Conservation (phyloP, 1,140 invertebrate species). For the Glossosoma conforme region DNA sequence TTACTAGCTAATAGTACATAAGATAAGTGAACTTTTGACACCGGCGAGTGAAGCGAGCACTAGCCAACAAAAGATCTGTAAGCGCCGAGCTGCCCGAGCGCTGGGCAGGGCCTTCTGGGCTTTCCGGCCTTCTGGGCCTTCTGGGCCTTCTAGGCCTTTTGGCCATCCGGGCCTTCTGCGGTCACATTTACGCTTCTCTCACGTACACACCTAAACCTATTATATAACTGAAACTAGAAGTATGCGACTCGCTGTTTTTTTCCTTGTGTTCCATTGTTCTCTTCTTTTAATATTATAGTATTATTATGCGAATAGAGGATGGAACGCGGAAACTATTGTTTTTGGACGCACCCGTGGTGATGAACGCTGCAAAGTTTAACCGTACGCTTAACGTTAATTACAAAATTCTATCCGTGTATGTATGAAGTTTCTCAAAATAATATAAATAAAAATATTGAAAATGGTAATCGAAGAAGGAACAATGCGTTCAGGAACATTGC, state of each 20-base stretch:
- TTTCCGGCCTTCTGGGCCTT: not conserved
- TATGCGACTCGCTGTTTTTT: not conserved
- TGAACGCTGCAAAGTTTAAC: no score
- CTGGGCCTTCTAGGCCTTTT: not conserved
- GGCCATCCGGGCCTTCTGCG: not conserved
- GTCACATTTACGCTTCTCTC: not conserved
- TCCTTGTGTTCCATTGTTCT: not conserved
- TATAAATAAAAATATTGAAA: no score
- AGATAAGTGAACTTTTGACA: conserved; percentile 28
- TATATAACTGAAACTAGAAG: conserved; percentile 5
- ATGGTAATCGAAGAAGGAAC: no score
- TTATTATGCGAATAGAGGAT: no score
- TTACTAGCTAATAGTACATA: conserved; percentile 32
- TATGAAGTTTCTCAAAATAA: no score
- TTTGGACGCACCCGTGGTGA: no score
- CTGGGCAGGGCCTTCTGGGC: not conserved
- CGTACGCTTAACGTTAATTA: no score
- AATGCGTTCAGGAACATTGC: no score
- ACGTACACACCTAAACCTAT: not conserved
- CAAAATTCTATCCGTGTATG: no score
- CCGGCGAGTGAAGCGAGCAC: conserved; percentile 26
- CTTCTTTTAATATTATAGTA: no score
- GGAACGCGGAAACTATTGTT: no score
- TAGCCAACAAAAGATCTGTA: conserved; percentile 26
- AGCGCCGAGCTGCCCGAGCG: conserved; percentile 18